Evolutionary conservation across 2,113 vertebrate genomes (phyloP), one percentile per base, ranked within the genome.

Genomic region (Laticauda laticaudata): DNA sequence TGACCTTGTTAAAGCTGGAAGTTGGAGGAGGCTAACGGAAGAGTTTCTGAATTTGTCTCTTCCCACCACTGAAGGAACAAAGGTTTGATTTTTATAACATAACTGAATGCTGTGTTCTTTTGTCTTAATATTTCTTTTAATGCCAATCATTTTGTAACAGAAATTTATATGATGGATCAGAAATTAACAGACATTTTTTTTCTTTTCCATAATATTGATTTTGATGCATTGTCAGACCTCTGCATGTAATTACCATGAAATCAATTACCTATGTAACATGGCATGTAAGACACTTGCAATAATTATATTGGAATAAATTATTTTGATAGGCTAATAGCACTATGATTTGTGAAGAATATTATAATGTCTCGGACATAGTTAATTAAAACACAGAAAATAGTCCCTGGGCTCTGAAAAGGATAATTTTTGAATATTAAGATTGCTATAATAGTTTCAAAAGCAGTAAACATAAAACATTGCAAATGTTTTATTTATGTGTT

Each of bases 1-100:
- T 39, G 99, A 99, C 94, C 95, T 99, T 92, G 97, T 96, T 95
- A 99, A 99, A 98, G 99, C 99, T 88, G 98, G 98, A 95, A 99
- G 98, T 94, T 99, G 99, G 99, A 98, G 96, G 94, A 98, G 97
- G 89, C 96, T 99, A 95, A 99, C 98, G 43, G 97, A 98, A 29
- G 98, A 99, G 93, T 99, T 99, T 97, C 97, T 99, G 91, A 98
- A 97, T 93, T 98, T 98, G 0, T 97, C 98, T 1, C 98, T 99
- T 87, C 98, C 98, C 0, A 97, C 96, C 81, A 95, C 97, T 91
- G 98, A 98, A 93, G 98, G 97, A 97, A 94, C 96, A 61, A 99
- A 99, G 98, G 99, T 99, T 96, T 4, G 18, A 0, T 0, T 55
- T 95, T 51, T 48, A 34, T 6, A 45, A 91, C 55, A 57, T 85